phyloP scores from a whole-genome alignment of 2,113 vertebrate genomes.

The Myiozetetes cayanensis region DNA sequence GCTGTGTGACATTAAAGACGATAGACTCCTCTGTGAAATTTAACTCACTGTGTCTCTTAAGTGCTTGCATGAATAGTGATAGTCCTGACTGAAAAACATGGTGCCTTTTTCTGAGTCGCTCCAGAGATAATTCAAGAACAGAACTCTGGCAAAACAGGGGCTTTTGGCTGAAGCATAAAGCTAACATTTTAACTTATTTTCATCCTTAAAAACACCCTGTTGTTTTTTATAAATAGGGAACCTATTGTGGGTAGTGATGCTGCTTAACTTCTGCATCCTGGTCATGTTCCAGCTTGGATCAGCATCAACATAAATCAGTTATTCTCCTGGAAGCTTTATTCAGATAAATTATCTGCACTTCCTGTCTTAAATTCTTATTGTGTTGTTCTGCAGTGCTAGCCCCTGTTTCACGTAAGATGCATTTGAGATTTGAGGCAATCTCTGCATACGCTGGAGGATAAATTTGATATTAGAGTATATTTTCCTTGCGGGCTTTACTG shows the following conservation, averaged over 20 bases:
- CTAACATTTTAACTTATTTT: background rate
- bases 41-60: background rate
- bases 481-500: background rate
- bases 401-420: conserved; percentile 1
- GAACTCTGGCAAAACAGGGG: background rate
- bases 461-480: conserved; percentile 11
- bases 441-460: background rate
- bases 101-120: background rate
- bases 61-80: background rate
- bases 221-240: background rate
- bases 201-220: background rate
- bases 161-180: background rate
- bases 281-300: conserved; percentile 46
- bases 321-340: conserved; percentile 41
- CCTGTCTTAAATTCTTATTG: conserved; percentile 48
- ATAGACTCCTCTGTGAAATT: background rate
- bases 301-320: conserved; percentile 51
- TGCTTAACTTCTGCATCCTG: conserved; percentile 24
- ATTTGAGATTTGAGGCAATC: conserved; percentile 44
- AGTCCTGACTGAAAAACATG: background rate
- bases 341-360: conserved; percentile 62
- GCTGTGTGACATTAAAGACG: background rate
- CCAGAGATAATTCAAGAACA: background rate
- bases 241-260: background rate
- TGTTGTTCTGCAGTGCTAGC: conserved; percentile 38